A percentile compares a stretch with the other conserved stretches of the same genome.
phyloP scores from a whole-genome alignment of 2,113 vertebrate genomes.

The Prolemur simus region DNA sequence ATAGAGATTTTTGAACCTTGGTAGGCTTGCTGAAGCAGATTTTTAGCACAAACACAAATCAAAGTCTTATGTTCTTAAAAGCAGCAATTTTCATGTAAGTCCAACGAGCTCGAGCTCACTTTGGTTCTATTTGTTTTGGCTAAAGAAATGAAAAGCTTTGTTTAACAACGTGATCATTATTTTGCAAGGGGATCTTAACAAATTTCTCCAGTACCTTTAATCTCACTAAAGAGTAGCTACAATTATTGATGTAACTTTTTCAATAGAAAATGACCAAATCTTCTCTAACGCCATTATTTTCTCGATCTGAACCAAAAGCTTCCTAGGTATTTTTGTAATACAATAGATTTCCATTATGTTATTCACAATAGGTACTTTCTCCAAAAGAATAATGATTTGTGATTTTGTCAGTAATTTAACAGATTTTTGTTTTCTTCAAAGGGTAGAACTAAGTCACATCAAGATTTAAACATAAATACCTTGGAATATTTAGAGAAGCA shows the following conservation, averaged over 20 bases:
- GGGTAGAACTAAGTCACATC: slow-evolving; percentile 21
- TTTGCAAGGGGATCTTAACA: slow-evolving; percentile 24
- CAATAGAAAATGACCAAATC: slow-evolving; percentile 9
- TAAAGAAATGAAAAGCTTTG: slow-evolving; percentile 41
- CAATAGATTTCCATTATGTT: not conserved
- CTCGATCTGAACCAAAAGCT: slow-evolving; percentile 9
- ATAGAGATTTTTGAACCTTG: slow-evolving; percentile 44
- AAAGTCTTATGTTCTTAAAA: slow-evolving; percentile 51
- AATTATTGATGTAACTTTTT: slow-evolving; percentile 43
- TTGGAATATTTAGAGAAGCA: slow-evolving; percentile 57
- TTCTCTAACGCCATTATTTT: not conserved
- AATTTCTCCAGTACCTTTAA: slow-evolving; percentile 30
- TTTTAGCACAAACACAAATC: slow-evolving; percentile 52
- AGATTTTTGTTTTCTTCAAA: slow-evolving; percentile 52
- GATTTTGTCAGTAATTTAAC: slow-evolving; percentile 39
- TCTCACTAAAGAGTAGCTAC: slow-evolving; percentile 17
- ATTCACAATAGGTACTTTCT: not conserved
- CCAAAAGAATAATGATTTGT: not conserved
- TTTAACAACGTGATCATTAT: slow-evolving; percentile 13
- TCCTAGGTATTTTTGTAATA: slow-evolving; percentile 41
- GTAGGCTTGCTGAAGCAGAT: slow-evolving; percentile 8
- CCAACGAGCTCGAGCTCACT: not conserved
- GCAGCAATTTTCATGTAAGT: slow-evolving; percentile 55
- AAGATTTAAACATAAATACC: slow-evolving; percentile 54
- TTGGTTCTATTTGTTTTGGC: slow-evolving; percentile 61